These are phyloP conservation scores for Troglohyphantes excavatus DNA, from an alignment of 2,888 invertebrate genomes.

Conservation along the genomic window DNA sequence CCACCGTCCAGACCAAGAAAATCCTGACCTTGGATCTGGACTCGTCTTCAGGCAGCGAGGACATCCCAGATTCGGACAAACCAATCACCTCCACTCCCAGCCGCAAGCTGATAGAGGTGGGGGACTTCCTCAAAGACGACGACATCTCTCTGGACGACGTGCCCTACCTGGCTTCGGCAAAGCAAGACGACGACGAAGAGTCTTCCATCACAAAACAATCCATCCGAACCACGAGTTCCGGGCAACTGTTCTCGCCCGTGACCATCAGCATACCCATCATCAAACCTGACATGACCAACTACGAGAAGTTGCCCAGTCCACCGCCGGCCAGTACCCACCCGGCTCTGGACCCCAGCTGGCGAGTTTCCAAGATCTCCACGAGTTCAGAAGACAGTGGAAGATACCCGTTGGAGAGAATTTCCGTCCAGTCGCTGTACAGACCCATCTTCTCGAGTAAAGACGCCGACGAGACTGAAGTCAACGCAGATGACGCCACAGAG, in stretches of 20 bases:
- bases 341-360: slow-evolving; percentile 38
- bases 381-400: slow-evolving; percentile 9
- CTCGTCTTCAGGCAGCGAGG: slow-evolving; percentile 16
- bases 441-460: slow-evolving; percentile 66
- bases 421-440: slow-evolving; percentile 62
- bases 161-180: slow-evolving; percentile 22
- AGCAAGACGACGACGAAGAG: not conserved
- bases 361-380: slow-evolving; percentile 15
- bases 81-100: slow-evolving; percentile 67
- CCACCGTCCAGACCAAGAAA: not conserved
- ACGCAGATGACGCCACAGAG: not conserved
- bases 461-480: not conserved
- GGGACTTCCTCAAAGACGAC: slow-evolving; percentile 47
- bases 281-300: slow-evolving; percentile 67
- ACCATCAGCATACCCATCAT: slow-evolving; percentile 73
- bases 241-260: slow-evolving; percentile 46
- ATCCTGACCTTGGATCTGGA: slow-evolving; percentile 29
- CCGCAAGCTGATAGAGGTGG: slow-evolving; percentile 49
- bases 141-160: slow-evolving; percentile 29
- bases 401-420: slow-evolving; percentile 39
- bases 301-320: slow-evolving; percentile 68
- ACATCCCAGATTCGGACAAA: not conserved
- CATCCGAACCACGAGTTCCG: slow-evolving; percentile 9
- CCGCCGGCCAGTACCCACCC: slow-evolving; percentile 64
- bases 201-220: slow-evolving; percentile 39